Evolutionary conservation across 2,797 vertebrate genomes (phyloP).

Genomic region (Onychomys torridus): DNA sequence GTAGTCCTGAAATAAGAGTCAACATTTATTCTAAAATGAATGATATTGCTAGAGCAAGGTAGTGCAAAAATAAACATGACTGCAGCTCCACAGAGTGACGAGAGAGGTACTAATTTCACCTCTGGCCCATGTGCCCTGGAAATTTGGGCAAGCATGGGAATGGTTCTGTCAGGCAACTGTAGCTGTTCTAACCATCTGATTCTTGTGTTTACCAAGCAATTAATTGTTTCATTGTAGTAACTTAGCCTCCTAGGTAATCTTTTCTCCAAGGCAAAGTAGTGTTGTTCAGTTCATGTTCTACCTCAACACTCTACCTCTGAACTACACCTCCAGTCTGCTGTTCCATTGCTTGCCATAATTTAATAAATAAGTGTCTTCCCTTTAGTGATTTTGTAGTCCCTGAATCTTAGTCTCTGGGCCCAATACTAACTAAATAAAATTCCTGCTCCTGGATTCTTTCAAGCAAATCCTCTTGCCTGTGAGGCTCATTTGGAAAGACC

Average conservation of each 20-base stretch:
- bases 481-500: background rate
- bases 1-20: background rate
- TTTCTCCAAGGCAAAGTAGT: background rate
- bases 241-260: background rate
- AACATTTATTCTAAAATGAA: background rate
- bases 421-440: background rate
- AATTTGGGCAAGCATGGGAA: background rate
- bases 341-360: slow-evolving; percentile 20
- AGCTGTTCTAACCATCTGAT: background rate
- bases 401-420: slow-evolving; percentile 13
- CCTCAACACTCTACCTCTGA: background rate
- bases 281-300: background rate
- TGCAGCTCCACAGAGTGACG: background rate
- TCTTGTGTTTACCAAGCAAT: background rate
- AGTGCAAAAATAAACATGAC: background rate
- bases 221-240: background rate
- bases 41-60: background rate
- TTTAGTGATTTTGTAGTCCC: background rate
- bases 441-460: background rate
- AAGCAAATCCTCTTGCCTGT: background rate
- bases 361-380: slow-evolving; percentile 8
- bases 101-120: background rate
- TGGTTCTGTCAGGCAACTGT: background rate
- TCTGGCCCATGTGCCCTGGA: background rate
- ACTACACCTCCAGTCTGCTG: background rate